Evolutionary conservation across 2,797 vertebrate species (phyloP).

Genomic region (Arrhamphus sclerolepis): DNA sequence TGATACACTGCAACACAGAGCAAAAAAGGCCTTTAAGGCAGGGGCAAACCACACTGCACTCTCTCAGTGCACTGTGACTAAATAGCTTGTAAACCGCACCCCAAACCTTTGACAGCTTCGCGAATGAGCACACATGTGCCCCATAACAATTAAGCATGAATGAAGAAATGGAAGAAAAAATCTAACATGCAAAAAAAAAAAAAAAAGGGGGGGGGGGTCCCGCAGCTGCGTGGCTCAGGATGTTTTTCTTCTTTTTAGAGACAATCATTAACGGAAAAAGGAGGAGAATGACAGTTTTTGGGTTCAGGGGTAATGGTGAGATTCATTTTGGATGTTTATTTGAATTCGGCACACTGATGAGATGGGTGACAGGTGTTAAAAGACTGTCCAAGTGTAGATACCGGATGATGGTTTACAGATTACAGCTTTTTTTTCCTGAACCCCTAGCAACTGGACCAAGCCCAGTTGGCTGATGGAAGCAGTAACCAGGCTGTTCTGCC

Average conservation of each 20-base stretch:
- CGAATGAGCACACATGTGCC: conserved; percentile 55
- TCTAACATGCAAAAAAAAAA: conserved; percentile 3
- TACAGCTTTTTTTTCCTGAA: conserved; percentile 67
- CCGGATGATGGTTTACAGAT: conserved; percentile 69
- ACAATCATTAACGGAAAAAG: conserved; percentile 16
- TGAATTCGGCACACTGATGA: conserved; percentile 61
- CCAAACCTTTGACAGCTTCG: conserved; percentile 53
- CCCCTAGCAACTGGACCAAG: conserved; percentile 52
- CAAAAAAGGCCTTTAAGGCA: too few species aligned
- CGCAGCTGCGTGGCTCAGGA: conserved; percentile 29
- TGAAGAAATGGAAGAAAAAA: conserved; percentile 35
- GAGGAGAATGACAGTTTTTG: conserved; percentile 20
- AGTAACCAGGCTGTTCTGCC: conserved; percentile 44
- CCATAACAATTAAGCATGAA: conserved; percentile 56
- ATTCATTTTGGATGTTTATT: conserved; percentile 68
- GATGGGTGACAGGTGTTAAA: conserved; percentile 70
- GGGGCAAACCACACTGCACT: conserved; percentile 10
- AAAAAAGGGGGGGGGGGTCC: conserved; percentile 7
- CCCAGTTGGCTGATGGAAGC: conserved; percentile 58
- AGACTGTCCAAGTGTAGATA: conserved; percentile 56
- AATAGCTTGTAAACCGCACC: conserved; percentile 64
- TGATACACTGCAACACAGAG: conserved; percentile 1
- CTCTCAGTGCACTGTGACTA: conserved; percentile 52
- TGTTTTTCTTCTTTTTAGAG: conserved; percentile 23
- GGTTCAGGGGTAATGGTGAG: conserved; percentile 58